Percentiles rank a stretch among this genome's conserved stretches.
Evolutionary conservation across 2,888 invertebrate species (phyloP).

Genomic region (Sphecodes monilicornis): DNA sequence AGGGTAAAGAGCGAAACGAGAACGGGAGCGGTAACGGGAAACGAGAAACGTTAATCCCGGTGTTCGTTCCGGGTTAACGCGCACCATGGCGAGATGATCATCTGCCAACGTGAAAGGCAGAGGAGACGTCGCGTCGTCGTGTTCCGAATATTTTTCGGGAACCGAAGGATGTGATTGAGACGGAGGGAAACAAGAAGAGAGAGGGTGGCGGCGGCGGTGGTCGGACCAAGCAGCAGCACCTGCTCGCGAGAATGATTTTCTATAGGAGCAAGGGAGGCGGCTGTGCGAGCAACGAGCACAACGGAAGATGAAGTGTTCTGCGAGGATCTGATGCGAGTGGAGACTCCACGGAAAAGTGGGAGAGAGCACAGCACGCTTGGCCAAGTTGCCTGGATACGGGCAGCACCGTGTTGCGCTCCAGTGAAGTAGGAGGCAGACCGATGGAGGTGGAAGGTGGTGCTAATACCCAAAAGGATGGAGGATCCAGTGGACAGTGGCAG

Average conservation of each 20-base stretch:
- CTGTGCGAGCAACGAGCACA: slow-evolving; percentile 25
- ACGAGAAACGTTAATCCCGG: not conserved
- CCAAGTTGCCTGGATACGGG: slow-evolving; percentile 72
- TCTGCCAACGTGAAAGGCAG: not conserved
- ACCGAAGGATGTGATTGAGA: slow-evolving; percentile 25
- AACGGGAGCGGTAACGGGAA: not conserved
- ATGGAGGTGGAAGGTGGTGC: slow-evolving; percentile 66
- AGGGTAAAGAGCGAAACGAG: not conserved
- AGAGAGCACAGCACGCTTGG: slow-evolving; percentile 64
- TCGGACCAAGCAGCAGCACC: slow-evolving; percentile 5
- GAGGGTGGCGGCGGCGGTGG: not conserved
- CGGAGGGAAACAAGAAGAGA: not conserved
- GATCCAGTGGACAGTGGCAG: slow-evolving; percentile 60
- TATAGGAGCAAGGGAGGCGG: slow-evolving; percentile 9
- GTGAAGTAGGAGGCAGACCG: slow-evolving; percentile 66
- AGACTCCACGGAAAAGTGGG: slow-evolving; percentile 52
- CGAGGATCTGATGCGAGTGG: slow-evolving; percentile 43
- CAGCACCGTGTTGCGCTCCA: slow-evolving; percentile 74
- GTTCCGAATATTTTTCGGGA: not conserved
- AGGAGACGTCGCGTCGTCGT: slow-evolving; percentile 2
- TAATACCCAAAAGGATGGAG: slow-evolving; percentile 64
- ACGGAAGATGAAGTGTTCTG: slow-evolving; percentile 28
- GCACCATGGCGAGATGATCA: slow-evolving; percentile 19
- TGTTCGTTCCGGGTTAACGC: not conserved
- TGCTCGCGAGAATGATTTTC: slow-evolving; percentile 37